phyloP scores from a whole-genome alignment of 1,140 invertebrate species.

The Drepana arcuata region DNA sequence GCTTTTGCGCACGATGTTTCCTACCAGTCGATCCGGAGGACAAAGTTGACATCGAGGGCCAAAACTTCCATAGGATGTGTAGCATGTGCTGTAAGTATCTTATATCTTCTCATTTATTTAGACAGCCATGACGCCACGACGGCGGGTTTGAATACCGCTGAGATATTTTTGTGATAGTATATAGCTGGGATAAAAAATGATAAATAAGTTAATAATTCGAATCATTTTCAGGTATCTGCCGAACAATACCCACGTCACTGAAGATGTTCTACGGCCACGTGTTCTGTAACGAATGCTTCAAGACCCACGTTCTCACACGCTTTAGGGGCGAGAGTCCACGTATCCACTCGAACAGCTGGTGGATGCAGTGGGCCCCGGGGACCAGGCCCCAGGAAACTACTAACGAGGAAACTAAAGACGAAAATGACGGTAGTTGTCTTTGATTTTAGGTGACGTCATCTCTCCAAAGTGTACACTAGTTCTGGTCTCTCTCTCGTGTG shows the following conservation, averaged over 20 bases:
- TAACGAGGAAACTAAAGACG: conserved; percentile 7
- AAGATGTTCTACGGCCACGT: conserved; percentile 63
- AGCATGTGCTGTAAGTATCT: conserved; percentile 60
- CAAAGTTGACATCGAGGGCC: conserved; percentile 50
- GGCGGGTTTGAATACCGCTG: too few species aligned
- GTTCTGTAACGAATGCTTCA: conserved; percentile 55
- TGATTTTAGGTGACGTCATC: too few species aligned
- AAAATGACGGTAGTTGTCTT: background rate
- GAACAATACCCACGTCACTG: conserved; percentile 37
- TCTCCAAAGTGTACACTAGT: too few species aligned
- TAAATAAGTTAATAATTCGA: too few species aligned
- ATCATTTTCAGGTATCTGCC: conserved; percentile 48
- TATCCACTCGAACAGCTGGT: conserved; percentile 48
- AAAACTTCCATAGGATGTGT: conserved; percentile 52
- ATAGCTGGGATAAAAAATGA: too few species aligned
- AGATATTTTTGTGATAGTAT: too few species aligned
- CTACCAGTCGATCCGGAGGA: conserved; percentile 42
- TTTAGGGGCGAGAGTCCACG: conserved; percentile 33
- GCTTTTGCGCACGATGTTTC: conserved; percentile 56
- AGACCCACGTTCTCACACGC: conserved; percentile 36
- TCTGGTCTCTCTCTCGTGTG: too few species aligned
- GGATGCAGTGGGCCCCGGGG: conserved; percentile 50
- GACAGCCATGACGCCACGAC: too few species aligned
- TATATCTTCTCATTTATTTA: too few species aligned
- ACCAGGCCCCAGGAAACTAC: conserved; percentile 17